Evolutionary conservation across 2,888 invertebrate species (phyloP).

Genomic region (Prenolepis imparis): DNA sequence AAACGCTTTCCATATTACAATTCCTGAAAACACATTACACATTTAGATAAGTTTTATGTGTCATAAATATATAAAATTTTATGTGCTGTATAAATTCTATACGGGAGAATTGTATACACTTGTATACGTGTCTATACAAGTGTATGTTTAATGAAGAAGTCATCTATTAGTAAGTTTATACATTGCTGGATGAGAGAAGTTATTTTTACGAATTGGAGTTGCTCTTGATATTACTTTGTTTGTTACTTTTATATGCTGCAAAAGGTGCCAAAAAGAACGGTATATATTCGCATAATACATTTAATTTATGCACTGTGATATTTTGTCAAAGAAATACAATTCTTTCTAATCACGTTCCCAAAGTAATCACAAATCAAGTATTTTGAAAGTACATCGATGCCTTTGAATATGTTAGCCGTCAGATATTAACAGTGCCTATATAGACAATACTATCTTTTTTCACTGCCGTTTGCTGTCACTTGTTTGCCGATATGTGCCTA

Average conservation of each 20-base stretch:
- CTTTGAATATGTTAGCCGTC: constrained; percentile 30
- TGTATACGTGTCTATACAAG: constrained; percentile 12
- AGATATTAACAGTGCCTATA: constrained; percentile 53
- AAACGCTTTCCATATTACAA: constrained; percentile 42
- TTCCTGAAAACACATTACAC: constrained; percentile 34
- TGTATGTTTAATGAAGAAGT: constrained; percentile 27
- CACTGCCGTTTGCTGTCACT: constrained; percentile 77
- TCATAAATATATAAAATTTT: constrained; percentile 40
- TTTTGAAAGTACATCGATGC: constrained; percentile 33
- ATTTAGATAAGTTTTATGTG: constrained; percentile 45
- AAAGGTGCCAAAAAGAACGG: constrained; percentile 52
- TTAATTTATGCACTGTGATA: constrained; percentile 54
- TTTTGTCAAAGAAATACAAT: constrained; percentile 40
- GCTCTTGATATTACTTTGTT: constrained; percentile 41
- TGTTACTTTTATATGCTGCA: constrained; percentile 41
- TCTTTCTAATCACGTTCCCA: constrained; percentile 38
- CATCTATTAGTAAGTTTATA: constrained; percentile 27
- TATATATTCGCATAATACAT: constrained; percentile 50
- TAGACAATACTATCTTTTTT: constrained; percentile 56
- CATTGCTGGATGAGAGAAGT: constrained; percentile 26
- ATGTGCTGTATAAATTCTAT: constrained; percentile 29
- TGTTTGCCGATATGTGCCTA: constrained; percentile 78
- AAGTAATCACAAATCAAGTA: constrained; percentile 20
- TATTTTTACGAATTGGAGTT: constrained; percentile 33
- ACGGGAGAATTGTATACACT: constrained; percentile 24